Percentiles rank a stretch among this genome's conserved stretches.
These are phyloP conservation scores for Salvelinus sp. DNA, from an alignment of 2,113 vertebrate species.

Conservation along the genomic window DNA sequence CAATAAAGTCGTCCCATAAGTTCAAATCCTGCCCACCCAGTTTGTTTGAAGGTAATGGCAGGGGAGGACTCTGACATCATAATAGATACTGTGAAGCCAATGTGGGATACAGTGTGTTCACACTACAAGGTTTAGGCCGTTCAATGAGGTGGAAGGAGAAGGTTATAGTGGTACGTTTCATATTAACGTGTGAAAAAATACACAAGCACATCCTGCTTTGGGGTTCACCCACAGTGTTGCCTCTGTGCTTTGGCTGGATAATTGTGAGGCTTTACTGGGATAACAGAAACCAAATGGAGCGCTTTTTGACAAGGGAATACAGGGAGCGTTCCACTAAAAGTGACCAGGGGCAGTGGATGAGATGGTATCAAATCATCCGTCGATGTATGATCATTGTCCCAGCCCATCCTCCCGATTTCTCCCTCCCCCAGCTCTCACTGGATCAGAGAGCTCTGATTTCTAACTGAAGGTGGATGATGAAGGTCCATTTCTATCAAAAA, in stretches of 20 bases:
- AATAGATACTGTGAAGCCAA: not conserved
- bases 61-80: not conserved
- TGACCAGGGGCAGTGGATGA: not conserved
- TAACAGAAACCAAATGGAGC: not conserved
- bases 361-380: conserved; percentile 11
- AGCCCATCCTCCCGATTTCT: not conserved
- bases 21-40: not conserved
- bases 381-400: conserved; percentile 19
- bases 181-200: conserved; percentile 11
- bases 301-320: not conserved
- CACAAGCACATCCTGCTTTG: not conserved
- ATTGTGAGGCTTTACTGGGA: not conserved
- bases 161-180: not conserved
- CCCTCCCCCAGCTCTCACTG: too few relatives aligned
- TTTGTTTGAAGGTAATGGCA: not conserved
- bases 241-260: conserved; percentile 10
- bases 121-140: not conserved
- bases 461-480: not conserved
- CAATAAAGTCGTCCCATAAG: too few relatives aligned
- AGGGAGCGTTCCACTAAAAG: conserved; percentile 10
- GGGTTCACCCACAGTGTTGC: not conserved
- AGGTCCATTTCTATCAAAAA: not conserved
- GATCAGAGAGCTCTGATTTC: not conserved
- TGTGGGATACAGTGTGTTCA: not conserved
- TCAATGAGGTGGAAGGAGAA: not conserved